A percentile compares a stretch with the other conserved stretches of the same genome.
phyloP scores from a whole-genome alignment of 1,140 invertebrate species.

The Drosophila ananassae region DNA sequence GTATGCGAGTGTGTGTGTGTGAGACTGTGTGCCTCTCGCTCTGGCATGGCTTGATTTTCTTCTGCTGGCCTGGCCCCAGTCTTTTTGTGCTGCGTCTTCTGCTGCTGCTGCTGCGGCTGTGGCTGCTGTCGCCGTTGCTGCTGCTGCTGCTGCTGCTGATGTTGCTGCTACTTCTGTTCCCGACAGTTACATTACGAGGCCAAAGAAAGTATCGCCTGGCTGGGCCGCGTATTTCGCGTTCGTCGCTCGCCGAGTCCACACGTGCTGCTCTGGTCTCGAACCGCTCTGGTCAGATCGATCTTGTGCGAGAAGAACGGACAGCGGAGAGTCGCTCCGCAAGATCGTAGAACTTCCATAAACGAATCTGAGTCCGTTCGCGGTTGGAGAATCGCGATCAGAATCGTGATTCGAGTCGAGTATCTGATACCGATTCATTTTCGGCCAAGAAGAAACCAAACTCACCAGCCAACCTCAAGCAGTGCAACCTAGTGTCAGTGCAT shows the following conservation, averaged over 20 bases:
- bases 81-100: not conserved
- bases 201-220: slow-evolving; percentile 83
- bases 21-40: slow-evolving; percentile 11
- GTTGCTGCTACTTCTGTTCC: slow-evolving; percentile 49
- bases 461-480: slow-evolving; percentile 14
- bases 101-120: slow-evolving; percentile 6
- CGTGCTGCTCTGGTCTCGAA: slow-evolving; percentile 62
- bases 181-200: slow-evolving; percentile 83
- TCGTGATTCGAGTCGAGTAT: not conserved
- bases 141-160: slow-evolving; percentile 5
- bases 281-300: not conserved
- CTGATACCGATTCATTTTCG: slow-evolving; percentile 2
- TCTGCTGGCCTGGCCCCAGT: slow-evolving; percentile 15
- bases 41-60: slow-evolving; percentile 1
- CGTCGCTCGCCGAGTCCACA: slow-evolving; percentile 82
- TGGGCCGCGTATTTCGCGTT: slow-evolving; percentile 83
- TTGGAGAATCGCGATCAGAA: not conserved
- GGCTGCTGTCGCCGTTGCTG: slow-evolving; percentile 8
- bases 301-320: not conserved
- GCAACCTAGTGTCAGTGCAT: slow-evolving; percentile 58
- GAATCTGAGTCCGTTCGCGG: not conserved
- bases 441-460: slow-evolving; percentile 11
- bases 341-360: not conserved
- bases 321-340: not conserved
- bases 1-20: slow-evolving; percentile 2